Percentiles rank a stretch among this genome's conserved stretches.
phyloP scores from a whole-genome alignment of 2,888 invertebrate species.

The Lasiommata megera region DNA sequence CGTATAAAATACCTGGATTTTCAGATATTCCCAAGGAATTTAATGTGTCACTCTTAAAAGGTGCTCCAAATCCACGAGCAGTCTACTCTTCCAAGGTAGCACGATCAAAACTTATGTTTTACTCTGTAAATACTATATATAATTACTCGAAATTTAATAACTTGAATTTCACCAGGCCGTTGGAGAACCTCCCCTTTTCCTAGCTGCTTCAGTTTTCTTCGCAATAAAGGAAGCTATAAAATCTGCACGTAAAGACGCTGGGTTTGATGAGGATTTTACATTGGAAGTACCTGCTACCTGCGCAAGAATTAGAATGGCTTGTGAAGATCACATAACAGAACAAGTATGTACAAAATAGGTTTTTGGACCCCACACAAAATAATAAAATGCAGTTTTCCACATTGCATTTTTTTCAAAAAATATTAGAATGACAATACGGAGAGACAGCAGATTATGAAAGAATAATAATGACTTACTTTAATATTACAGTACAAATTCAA shows the following conservation, averaged over 20 bases:
- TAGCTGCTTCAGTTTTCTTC: conserved; percentile 92
- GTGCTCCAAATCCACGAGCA: conserved; percentile 89
- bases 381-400: no score
- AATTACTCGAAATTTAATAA: no score
- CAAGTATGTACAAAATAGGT: conserved; percentile 85
- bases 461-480: no score
- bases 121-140: no score
- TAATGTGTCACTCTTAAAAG: conserved; percentile 91
- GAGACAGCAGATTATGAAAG: no score
- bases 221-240: conserved; percentile 94
- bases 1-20: conserved; percentile 93
- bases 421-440: no score
- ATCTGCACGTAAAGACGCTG: conserved; percentile 87
- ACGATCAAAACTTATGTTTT: no score
- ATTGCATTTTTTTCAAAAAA: no score
- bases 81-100: conserved; percentile 95
- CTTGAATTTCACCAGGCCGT: conserved; percentile 84
- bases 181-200: conserved; percentile 96
- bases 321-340: conserved; percentile 89
- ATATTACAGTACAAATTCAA: no score
- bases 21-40: conserved; percentile 91
- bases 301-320: conserved; percentile 93
- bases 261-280: conserved; percentile 79
- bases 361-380: no score
- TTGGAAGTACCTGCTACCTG: conserved; percentile 93